These are phyloP conservation scores for Smutsia temminckii DNA, from an alignment of 2,797 vertebrate species.

Conservation along the genomic window DNA sequence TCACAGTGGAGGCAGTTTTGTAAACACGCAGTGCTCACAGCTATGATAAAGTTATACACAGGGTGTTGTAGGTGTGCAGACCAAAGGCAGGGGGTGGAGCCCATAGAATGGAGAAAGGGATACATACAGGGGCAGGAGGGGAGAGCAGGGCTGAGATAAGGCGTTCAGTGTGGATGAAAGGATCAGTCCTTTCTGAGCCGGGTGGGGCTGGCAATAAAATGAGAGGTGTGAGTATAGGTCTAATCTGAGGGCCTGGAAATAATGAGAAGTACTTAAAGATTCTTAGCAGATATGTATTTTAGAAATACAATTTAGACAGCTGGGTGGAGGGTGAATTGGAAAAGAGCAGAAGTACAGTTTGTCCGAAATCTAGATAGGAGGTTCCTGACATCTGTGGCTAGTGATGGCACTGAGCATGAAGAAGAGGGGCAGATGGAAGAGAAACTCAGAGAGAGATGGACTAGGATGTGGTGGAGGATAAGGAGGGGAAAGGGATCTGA, in stretches of 20 bases:
- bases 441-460: fast-evolving
- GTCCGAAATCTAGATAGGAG: neutral
- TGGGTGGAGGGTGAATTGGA: neutral
- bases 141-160: fast-evolving
- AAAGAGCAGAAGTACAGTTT: neutral
- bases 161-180: neutral
- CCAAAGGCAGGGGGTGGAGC: neutral
- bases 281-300: neutral
- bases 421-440: neutral
- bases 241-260: neutral
- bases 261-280: neutral
- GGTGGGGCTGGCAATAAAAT: neutral
- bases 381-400: neutral
- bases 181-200: no score
- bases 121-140: neutral
- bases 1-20: neutral
- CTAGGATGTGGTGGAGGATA: fast-evolving
- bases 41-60: neutral
- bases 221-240: neutral
- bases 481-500: neutral
- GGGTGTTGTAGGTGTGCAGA: neutral
- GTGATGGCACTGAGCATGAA: neutral
- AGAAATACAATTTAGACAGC: neutral
- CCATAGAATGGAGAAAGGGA: neutral
- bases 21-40: neutral